Percentiles rank a stretch among this genome's conserved stretches.
These are phyloP conservation scores for Eidolon dupreanum DNA, from an alignment of 2,797 vertebrate genomes.

Conservation along the genomic window DNA sequence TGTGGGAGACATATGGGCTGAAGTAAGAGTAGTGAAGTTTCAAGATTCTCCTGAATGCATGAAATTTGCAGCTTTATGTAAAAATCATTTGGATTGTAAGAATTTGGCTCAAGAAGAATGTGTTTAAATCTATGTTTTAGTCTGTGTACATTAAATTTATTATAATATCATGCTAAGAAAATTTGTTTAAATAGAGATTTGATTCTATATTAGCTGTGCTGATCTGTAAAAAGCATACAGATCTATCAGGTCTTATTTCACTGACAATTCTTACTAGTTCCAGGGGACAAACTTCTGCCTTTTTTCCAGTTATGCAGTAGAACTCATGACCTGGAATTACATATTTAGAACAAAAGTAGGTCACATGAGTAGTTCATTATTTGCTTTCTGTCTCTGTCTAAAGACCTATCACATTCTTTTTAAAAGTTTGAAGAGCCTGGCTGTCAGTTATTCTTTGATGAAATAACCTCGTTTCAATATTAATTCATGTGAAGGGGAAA, in stretches of 20 bases:
- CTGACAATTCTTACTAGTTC: background rate
- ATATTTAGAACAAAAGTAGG: background rate
- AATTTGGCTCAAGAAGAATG: slow-evolving; percentile 7
- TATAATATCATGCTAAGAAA: background rate
- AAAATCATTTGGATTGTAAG: slow-evolving; percentile 31
- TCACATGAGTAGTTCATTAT: background rate
- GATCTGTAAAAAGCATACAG: background rate
- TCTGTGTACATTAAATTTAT: background rate
- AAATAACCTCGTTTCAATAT: slow-evolving; percentile 48
- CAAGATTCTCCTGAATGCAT: background rate
- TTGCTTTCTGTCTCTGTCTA: background rate
- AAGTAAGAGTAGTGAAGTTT: background rate
- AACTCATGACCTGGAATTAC: background rate
- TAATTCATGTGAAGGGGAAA: background rate
- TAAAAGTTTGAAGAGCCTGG: background rate
- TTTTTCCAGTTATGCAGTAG: background rate
- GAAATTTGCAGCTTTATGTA: background rate
- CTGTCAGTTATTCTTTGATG: background rate
- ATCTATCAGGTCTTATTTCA: slow-evolving; percentile 13
- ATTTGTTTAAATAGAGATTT: slow-evolving; percentile 5
- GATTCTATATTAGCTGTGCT: background rate
- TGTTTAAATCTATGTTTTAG: background rate
- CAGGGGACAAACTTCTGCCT: background rate
- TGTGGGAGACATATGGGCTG: accelerated
- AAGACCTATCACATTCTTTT: background rate